These are phyloP conservation scores for Enteromius anoplus DNA, from an alignment of 2,797 vertebrate genomes.

Conservation along the genomic window DNA sequence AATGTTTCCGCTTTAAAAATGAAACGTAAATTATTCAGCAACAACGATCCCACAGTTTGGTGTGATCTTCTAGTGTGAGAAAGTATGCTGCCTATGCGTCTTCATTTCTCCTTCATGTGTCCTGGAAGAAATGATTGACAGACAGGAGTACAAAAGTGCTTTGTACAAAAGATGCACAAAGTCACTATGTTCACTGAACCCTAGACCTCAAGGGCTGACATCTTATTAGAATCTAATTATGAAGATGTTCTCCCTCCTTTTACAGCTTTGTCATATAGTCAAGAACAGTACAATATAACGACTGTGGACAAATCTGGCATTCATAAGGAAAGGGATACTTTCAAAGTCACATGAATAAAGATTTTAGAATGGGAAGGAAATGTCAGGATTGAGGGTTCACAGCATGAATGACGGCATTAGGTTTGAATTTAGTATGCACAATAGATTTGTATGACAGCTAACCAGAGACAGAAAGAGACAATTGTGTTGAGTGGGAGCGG, in stretches of 20 bases:
- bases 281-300: conserved; percentile 15
- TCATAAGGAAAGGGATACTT: conserved; percentile 20
- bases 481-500: conserved; percentile 20
- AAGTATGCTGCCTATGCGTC: not conserved
- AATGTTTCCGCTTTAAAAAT: conserved; percentile 61
- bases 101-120: not conserved
- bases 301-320: conserved; percentile 25
- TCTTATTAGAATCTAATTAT: conserved; percentile 65
- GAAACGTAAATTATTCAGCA: conserved; percentile 53
- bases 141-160: conserved; percentile 22
- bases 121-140: conserved; percentile 17
- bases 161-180: conserved; percentile 44
- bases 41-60: conserved; percentile 64
- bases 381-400: conserved; percentile 26
- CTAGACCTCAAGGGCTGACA: conserved; percentile 53
- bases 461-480: conserved; percentile 23
- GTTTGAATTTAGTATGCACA: conserved; percentile 37
- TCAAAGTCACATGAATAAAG: conserved; percentile 24
- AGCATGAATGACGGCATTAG: conserved; percentile 10
- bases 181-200: conserved; percentile 60
- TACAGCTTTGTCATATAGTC: not conserved
- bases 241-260: conserved; percentile 19
- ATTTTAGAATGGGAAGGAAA: conserved; percentile 32
- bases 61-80: not conserved
- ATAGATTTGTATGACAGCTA: conserved; percentile 37